Conservation (phyloP, 2,888 invertebrate species). For the Lampropteryx suffumata region DNA sequence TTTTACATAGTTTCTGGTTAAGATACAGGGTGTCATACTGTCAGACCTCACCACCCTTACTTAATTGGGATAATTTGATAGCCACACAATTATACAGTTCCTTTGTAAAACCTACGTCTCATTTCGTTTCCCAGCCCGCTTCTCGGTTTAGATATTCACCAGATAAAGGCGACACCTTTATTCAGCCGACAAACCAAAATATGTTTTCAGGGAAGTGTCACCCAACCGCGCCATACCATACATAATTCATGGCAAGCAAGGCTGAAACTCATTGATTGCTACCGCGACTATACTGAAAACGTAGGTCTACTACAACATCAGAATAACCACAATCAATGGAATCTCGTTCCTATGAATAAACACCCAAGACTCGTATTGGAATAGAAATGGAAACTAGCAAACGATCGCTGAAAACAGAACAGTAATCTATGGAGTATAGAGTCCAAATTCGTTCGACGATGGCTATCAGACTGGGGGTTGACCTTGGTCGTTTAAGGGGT, state of each 20-base stretch:
- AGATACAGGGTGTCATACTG: too few species aligned
- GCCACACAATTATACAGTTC: too few species aligned
- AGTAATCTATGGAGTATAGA: constrained; percentile 29
- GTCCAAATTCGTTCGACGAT: constrained; percentile 39
- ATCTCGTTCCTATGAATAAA: constrained; percentile 38
- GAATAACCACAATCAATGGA: constrained; percentile 35
- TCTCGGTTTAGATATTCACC: constrained; percentile 3
- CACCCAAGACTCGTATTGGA: constrained; percentile 35
- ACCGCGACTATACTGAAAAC: constrained; percentile 47
- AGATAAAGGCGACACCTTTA: constrained; percentile 28
- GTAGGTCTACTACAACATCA: constrained; percentile 45
- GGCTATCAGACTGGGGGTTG: constrained; percentile 49
- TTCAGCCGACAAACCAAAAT: constrained; percentile 34
- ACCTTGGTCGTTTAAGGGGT: constrained; percentile 69
- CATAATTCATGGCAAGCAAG: constrained; percentile 62
- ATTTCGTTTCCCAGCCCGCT: background rate
- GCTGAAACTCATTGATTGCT: constrained; percentile 70
- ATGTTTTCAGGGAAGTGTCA: constrained; percentile 54
- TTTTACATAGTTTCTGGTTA: too few species aligned
- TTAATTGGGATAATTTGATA: too few species aligned
- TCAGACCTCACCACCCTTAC: too few species aligned
- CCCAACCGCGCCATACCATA: constrained; percentile 51
- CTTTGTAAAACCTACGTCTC: background rate
- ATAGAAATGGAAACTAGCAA: constrained; percentile 23
- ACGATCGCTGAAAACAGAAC: constrained; percentile 34